These are phyloP conservation scores for Naja naja DNA, from an alignment of 2,113 vertebrate genomes.

Conservation along the genomic window DNA sequence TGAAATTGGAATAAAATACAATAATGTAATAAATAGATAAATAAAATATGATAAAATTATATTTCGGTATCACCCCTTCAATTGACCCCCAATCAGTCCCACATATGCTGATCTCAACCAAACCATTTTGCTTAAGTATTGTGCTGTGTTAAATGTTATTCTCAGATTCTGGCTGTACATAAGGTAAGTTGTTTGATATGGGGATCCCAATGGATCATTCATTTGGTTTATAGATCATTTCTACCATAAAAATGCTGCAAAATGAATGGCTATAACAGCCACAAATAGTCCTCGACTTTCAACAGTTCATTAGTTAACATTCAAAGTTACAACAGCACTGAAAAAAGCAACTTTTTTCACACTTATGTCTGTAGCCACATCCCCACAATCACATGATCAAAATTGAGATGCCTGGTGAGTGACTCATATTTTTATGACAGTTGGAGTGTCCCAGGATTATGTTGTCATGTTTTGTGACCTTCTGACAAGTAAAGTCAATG, in stretches of 20 bases:
- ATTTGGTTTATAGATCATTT: not conserved
- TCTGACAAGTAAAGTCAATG: not conserved
- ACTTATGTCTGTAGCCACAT: not conserved
- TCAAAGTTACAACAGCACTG: not conserved
- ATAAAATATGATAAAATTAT: no score
- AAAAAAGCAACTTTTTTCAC: not conserved
- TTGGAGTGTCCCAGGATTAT: not conserved
- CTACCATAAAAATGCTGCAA: conserved; percentile 14
- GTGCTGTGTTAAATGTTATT: no score
- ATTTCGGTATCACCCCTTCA: no score
- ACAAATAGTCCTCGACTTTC: no score
- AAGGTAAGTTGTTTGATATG: no score
- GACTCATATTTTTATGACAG: not conserved
- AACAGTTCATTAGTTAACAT: not conserved
- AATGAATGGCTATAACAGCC: conserved; percentile 27
- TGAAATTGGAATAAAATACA: no score
- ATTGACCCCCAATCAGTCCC: no score
- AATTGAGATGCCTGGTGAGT: not conserved
- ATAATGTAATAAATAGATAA: no score
- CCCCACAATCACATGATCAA: not conserved
- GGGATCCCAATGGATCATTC: no score
- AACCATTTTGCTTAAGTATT: no score
- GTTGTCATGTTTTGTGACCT: not conserved
- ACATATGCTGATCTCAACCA: no score
- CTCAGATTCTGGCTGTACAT: no score